These are phyloP conservation scores for Scophthalmus maximus DNA, from an alignment of 2,113 vertebrate genomes.

Conservation along the genomic window DNA sequence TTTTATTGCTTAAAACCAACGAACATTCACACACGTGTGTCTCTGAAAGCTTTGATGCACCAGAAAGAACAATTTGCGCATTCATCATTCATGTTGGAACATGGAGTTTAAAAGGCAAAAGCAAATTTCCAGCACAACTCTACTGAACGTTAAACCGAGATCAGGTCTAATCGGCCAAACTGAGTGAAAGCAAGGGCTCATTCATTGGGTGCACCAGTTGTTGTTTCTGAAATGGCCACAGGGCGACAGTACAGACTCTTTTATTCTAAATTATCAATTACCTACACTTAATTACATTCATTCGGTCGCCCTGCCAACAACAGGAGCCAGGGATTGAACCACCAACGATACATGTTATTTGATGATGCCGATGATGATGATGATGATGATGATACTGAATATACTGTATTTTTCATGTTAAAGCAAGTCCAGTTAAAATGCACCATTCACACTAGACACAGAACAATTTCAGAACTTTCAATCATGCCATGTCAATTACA, in stretches of 20 bases:
- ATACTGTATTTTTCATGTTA: too few species aligned
- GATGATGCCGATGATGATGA: too few species aligned
- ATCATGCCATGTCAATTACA: too few species aligned
- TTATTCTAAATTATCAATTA: background rate
- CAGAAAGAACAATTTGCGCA: too few species aligned
- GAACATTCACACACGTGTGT: too few species aligned
- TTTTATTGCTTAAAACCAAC: background rate
- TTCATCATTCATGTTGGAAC: too few species aligned
- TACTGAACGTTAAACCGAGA: background rate
- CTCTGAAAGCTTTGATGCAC: background rate
- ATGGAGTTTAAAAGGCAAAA: too few species aligned
- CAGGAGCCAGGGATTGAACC: background rate
- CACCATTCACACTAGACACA: too few species aligned
- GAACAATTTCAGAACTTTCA: too few species aligned
- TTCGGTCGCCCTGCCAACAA: background rate
- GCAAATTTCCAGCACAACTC: background rate
- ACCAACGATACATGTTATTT: background rate
- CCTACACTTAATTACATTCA: background rate
- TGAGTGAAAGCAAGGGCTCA: background rate
- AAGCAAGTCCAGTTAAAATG: too few species aligned
- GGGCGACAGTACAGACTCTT: slow-evolving; percentile 39
- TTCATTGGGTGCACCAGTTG: background rate
- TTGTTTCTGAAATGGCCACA: slow-evolving; percentile 32
- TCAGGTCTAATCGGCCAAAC: background rate
- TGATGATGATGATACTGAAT: too few species aligned